Conservation (phyloP, 2,113 vertebrate genomes). For the Sclerurus mexicanus region DNA sequence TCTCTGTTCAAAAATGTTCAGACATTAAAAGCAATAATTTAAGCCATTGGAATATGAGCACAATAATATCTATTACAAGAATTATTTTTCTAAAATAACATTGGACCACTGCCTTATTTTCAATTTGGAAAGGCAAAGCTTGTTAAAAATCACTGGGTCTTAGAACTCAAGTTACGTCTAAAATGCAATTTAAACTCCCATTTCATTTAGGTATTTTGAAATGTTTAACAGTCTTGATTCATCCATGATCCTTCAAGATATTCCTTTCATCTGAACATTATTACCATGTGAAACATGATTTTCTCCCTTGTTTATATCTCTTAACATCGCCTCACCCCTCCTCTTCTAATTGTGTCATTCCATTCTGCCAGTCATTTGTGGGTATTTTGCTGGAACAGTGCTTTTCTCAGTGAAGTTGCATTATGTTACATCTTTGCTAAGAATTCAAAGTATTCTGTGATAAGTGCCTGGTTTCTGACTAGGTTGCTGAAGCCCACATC, state of each 20-base stretch:
- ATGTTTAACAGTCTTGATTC: conserved; percentile 22
- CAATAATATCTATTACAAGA: background rate
- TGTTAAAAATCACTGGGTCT: background rate
- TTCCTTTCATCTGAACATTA: conserved; percentile 37
- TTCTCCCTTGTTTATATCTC: conserved; percentile 38
- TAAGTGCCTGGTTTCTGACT: conserved; percentile 6
- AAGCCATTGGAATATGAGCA: background rate
- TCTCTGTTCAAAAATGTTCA: background rate
- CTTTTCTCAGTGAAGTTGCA: conserved; percentile 6
- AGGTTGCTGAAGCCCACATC: background rate
- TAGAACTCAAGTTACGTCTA: background rate
- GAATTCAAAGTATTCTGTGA: conserved; percentile 2
- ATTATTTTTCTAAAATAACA: background rate
- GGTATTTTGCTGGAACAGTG: background rate
- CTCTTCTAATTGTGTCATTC: conserved; percentile 23
- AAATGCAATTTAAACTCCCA: background rate
- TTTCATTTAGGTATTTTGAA: conserved; percentile 29
- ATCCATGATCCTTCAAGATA: conserved; percentile 21
- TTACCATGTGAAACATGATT: conserved; percentile 24
- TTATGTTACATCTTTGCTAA: conserved; percentile 4
- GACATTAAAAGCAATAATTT: background rate
- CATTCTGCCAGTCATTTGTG: background rate
- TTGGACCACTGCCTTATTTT: background rate
- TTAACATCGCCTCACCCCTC: conserved; percentile 18
- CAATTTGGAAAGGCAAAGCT: background rate